These are phyloP conservation scores for Mirza zaza DNA, from an alignment of 2,113 vertebrate species.

Conservation along the genomic window DNA sequence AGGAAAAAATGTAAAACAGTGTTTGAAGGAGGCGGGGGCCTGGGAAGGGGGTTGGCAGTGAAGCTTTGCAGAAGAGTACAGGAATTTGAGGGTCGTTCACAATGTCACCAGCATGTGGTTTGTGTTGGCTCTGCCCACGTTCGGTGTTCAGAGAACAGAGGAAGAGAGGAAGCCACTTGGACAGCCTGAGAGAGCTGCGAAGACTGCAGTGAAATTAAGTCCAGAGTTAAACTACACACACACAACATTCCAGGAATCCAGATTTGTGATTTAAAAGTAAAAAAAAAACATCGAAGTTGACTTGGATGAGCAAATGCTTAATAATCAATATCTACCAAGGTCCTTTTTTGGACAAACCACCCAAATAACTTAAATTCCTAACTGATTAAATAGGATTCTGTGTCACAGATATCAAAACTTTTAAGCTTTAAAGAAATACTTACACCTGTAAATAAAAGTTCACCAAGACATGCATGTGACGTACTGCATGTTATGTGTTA, in stretches of 20 bases:
- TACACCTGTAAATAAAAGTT: not conserved
- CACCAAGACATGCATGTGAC: not conserved
- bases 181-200: not conserved
- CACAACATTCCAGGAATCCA: not conserved
- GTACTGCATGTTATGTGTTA: not conserved
- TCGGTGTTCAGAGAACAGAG: not conserved
- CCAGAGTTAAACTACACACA: not conserved
- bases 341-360: not conserved
- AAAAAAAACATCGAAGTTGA: not conserved
- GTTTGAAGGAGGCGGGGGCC: not conserved
- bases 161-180: not conserved
- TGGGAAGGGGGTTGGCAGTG: not conserved
- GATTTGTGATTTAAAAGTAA: not conserved
- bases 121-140: not conserved
- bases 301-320: constrained; percentile 25
- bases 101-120: not conserved
- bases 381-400: not conserved
- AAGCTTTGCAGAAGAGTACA: not conserved
- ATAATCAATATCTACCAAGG: not conserved
- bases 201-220: not conserved
- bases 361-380: not conserved
- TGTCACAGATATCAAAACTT: not conserved
- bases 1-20: not conserved
- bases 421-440: not conserved
- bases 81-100: not conserved